Evolutionary conservation across 2,113 vertebrate genomes (phyloP).

Genomic region (Cranoglanis bouderius): DNA sequence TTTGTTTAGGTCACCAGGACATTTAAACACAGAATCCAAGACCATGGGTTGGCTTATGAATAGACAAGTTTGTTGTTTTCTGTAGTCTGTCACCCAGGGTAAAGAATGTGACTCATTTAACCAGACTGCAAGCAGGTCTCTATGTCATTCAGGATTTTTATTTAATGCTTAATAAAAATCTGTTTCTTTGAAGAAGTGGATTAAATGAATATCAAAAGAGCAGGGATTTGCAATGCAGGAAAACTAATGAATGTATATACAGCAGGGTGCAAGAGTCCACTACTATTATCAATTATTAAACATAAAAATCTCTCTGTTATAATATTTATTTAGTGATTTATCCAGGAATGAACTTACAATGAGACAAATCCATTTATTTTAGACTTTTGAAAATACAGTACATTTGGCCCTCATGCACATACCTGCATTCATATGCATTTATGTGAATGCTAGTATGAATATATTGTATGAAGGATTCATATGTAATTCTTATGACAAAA

Average conservation of each 20-base stretch:
- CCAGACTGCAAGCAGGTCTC: neutral
- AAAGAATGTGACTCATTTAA: slow-evolving; percentile 24
- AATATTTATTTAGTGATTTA: neutral
- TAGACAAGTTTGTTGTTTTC: neutral
- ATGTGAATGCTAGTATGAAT: neutral
- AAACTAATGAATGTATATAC: neutral
- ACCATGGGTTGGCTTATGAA: neutral
- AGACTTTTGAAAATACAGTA: neutral
- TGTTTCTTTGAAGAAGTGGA: neutral
- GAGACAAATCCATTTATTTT: neutral
- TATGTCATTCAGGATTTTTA: neutral
- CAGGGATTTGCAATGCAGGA: neutral
- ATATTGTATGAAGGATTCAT: neutral
- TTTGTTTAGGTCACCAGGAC: slow-evolving; percentile 15
- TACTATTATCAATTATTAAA: neutral
- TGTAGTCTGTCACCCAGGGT: neutral
- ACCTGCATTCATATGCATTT: neutral
- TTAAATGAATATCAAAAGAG: neutral
- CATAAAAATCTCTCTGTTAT: too few species aligned
- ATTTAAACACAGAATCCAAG: neutral
- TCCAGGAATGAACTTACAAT: neutral
- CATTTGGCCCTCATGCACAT: neutral
- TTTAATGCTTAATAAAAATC: neutral
- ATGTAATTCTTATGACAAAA: neutral
- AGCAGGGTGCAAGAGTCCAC: neutral